phyloP scores from a whole-genome alignment of 1,140 invertebrate genomes.

The Lucilia sericata region DNA sequence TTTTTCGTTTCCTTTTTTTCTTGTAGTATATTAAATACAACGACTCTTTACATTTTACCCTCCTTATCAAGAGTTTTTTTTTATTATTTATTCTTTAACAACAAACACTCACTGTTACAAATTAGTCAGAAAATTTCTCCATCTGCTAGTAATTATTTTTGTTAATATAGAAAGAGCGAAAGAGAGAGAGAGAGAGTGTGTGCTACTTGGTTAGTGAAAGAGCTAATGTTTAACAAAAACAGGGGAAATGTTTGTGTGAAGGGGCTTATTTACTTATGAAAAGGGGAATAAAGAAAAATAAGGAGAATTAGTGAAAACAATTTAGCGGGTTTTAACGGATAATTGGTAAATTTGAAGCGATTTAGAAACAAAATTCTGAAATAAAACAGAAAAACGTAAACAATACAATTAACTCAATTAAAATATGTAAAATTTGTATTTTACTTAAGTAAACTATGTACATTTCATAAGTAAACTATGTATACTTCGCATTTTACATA shows the following conservation, averaged over 20 bases:
- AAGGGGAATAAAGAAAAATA: too few species aligned
- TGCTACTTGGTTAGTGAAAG: neutral
- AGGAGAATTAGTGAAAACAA: neutral
- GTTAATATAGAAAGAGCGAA: neutral
- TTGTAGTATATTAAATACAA: neutral
- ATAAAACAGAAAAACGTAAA: too few species aligned
- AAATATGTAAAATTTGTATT: too few species aligned
- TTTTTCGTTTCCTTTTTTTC: neutral
- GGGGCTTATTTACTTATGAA: too few species aligned
- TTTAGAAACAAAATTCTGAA: too few species aligned
- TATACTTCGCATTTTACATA: too few species aligned
- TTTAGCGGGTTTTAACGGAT: neutral
- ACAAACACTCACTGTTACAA: neutral
- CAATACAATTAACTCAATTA: too few species aligned
- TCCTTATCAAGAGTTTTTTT: neutral
- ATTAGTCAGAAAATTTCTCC: neutral
- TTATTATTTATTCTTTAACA: neutral
- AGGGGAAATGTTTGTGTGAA: too few species aligned
- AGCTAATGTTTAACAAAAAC: neutral
- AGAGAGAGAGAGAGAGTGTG: neutral
- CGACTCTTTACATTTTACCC: slow-evolving; percentile 4
- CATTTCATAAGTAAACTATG: too few species aligned
- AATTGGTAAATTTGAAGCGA: too few species aligned
- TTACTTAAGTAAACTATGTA: too few species aligned
- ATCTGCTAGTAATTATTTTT: neutral